Conservation (phyloP, 2,113 vertebrate genomes). For the Nymphicus hollandicus region DNA sequence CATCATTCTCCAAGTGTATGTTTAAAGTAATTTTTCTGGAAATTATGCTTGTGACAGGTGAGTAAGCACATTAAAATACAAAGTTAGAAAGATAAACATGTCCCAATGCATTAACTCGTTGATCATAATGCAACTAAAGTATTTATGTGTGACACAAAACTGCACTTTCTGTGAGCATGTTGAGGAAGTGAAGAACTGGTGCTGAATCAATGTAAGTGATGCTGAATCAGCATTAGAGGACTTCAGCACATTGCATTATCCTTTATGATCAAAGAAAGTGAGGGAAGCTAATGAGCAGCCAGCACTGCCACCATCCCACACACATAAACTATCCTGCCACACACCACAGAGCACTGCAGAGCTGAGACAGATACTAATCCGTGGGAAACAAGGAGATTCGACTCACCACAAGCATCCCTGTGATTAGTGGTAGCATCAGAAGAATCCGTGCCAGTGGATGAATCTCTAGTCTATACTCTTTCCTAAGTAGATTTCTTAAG, state of each 20-base stretch:
- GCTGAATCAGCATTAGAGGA: slow-evolving; percentile 19
- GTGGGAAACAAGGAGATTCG: slow-evolving; percentile 36
- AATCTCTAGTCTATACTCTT: background rate
- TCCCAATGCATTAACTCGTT: background rate
- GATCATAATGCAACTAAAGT: background rate
- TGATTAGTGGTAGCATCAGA: slow-evolving; percentile 43
- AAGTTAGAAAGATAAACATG: background rate
- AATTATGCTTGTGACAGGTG: background rate
- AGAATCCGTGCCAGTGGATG: background rate
- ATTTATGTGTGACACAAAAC: background rate
- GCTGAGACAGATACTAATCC: slow-evolving; percentile 14
- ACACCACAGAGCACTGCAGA: background rate
- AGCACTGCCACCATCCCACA: background rate
- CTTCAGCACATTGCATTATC: background rate
- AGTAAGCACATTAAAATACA: background rate
- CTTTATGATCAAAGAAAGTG: slow-evolving; percentile 36
- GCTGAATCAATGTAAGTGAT: background rate
- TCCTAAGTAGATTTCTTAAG: background rate
- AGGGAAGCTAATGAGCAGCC: background rate
- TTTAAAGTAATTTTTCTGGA: background rate
- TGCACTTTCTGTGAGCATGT: background rate
- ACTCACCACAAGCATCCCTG: slow-evolving; percentile 20
- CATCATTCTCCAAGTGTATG: background rate
- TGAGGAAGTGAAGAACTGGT: background rate
- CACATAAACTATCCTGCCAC: background rate